phyloP scores from a whole-genome alignment of 2,888 invertebrate genomes.

The Clitarchus hookeri region DNA sequence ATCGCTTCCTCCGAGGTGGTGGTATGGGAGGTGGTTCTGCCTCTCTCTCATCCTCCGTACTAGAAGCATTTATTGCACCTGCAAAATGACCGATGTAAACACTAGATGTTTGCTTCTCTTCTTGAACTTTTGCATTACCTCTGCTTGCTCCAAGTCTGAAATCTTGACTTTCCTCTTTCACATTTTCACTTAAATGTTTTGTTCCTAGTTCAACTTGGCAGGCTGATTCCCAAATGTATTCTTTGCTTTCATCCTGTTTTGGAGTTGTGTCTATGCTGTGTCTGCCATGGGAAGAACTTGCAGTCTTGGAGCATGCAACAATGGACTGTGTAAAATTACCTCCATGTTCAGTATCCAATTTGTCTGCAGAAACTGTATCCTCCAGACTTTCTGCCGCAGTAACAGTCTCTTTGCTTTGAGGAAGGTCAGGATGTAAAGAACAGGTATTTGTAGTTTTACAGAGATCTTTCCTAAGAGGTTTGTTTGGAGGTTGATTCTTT shows the following conservation, averaged over 20 bases:
- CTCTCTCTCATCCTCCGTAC: conserved; percentile 6
- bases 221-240: not conserved
- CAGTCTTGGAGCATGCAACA: too few species aligned
- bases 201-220: not conserved
- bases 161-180: not conserved
- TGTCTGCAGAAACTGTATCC: not conserved
- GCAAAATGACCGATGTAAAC: not conserved
- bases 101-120: not conserved
- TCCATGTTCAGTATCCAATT: not conserved
- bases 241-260: not conserved
- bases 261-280: not conserved
- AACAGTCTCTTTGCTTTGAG: not conserved
- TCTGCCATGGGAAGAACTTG: not conserved
- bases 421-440: not conserved
- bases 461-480: not conserved
- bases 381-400: not conserved
- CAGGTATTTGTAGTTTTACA: not conserved
- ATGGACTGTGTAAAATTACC: too few species aligned
- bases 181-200: not conserved
- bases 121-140: not conserved
- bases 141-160: not conserved
- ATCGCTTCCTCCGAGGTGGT: conserved; percentile 35
- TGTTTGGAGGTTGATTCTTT: not conserved
- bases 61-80: not conserved
- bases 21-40: conserved; percentile 30